Conservation (phyloP, 2,113 vertebrate species). For the Vulpes lagopus region DNA sequence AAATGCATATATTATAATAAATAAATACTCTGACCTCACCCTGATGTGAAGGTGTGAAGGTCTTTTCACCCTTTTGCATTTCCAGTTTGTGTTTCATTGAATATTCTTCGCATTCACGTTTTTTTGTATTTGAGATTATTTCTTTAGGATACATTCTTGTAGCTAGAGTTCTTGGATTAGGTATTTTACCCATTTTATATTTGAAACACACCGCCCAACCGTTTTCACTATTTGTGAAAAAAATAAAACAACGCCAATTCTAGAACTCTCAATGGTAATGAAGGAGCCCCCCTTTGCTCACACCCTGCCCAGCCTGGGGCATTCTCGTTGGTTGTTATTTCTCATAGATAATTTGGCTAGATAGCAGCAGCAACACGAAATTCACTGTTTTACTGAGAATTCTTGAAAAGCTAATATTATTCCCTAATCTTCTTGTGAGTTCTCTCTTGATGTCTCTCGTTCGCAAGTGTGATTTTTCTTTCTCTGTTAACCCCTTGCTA, state of each 20-base stretch:
- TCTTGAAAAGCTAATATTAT: background rate
- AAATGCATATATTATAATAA: background rate
- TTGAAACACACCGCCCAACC: background rate
- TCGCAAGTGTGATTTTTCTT: background rate
- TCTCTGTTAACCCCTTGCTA: background rate
- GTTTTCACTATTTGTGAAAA: background rate
- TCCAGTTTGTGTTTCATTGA: background rate
- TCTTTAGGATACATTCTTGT: background rate
- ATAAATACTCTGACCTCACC: background rate
- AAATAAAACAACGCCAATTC: background rate
- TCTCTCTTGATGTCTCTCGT: background rate
- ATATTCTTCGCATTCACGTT: background rate
- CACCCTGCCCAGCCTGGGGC: background rate
- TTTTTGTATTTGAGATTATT: background rate
- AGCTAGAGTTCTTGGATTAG: background rate
- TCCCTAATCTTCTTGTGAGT: background rate
- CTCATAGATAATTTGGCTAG: background rate
- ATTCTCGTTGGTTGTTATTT: background rate
- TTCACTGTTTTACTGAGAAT: background rate
- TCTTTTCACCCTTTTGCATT: background rate
- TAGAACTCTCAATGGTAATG: background rate
- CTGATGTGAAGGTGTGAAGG: background rate
- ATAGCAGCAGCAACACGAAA: background rate
- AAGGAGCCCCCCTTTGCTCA: background rate
- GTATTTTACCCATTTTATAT: background rate